These are phyloP conservation scores for Cygnus buccinator DNA, from an alignment of 2,113 vertebrate genomes.

Conservation along the genomic window DNA sequence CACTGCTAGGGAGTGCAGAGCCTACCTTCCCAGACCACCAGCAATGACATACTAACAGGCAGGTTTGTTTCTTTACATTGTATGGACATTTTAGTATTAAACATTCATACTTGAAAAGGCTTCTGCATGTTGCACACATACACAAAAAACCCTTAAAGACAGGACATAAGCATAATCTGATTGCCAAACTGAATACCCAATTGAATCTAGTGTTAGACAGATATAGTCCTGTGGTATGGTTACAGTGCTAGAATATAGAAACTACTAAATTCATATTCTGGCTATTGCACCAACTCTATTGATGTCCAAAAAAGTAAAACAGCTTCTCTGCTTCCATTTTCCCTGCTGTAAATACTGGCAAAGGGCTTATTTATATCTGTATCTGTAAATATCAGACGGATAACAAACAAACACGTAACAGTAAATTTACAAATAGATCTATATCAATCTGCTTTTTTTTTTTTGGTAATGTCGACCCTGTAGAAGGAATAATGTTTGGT, in stretches of 20 bases:
- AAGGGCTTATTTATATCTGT: neutral
- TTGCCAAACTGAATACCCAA: neutral
- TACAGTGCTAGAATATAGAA: neutral
- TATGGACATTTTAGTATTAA: neutral
- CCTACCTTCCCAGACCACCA: neutral
- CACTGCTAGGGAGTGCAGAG: neutral
- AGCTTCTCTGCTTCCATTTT: neutral
- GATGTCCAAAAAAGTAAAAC: conserved; percentile 4
- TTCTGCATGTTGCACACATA: neutral
- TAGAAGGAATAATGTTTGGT: neutral
- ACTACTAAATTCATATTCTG: conserved; percentile 11
- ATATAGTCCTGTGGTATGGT: neutral
- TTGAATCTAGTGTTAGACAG: neutral
- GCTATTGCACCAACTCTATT: neutral
- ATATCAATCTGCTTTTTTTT: neutral
- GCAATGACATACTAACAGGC: neutral
- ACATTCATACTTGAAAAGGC: neutral
- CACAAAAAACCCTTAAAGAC: neutral
- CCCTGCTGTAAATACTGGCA: conserved; percentile 44
- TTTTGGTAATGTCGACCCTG: neutral
- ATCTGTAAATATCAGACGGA: conserved; percentile 21
- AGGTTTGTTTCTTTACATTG: neutral
- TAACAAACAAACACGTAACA: neutral
- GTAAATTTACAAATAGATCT: conserved; percentile 41
- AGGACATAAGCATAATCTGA: neutral